A percentile compares a stretch with the other conserved stretches of the same genome.
Evolutionary conservation across 2,797 vertebrate species (phyloP).

Genomic region (Takifugu ocellatus): DNA sequence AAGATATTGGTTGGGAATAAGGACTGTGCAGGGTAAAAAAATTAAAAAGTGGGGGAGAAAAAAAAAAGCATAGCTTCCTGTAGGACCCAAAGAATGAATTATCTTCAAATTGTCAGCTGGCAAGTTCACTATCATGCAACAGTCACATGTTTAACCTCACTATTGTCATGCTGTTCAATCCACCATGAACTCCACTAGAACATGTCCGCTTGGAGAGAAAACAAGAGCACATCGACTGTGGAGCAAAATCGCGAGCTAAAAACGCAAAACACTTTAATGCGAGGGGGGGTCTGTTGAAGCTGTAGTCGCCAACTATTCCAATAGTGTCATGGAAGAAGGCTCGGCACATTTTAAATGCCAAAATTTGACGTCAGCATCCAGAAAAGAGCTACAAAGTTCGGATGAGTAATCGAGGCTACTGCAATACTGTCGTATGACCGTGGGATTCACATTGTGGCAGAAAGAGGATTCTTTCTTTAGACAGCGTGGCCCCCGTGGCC

Average conservation of each 20-base stretch:
- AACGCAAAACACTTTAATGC: slow-evolving; percentile 45
- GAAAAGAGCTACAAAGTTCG: slow-evolving; percentile 35
- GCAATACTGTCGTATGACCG: slow-evolving; percentile 79
- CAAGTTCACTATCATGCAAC: slow-evolving; percentile 70
- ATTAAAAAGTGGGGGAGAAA: slow-evolving; percentile 6
- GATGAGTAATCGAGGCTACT: slow-evolving; percentile 59
- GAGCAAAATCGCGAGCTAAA: slow-evolving; percentile 54
- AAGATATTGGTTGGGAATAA: slow-evolving; percentile 42
- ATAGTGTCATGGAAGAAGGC: slow-evolving; percentile 36
- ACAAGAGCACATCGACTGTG: slow-evolving; percentile 41
- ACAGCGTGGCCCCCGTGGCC: slow-evolving; percentile 52
- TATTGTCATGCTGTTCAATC: slow-evolving; percentile 68
- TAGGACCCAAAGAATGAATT: slow-evolving; percentile 12
- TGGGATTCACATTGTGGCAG: slow-evolving; percentile 78
- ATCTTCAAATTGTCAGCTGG: slow-evolving; percentile 27
- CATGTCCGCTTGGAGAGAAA: slow-evolving; percentile 27
- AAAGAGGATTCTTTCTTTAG: slow-evolving; percentile 51
- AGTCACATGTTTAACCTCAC: slow-evolving; percentile 62
- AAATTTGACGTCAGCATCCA: slow-evolving; percentile 43
- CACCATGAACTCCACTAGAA: slow-evolving; percentile 46
- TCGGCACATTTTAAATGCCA: slow-evolving; percentile 41
- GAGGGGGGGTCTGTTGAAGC: slow-evolving; percentile 21
- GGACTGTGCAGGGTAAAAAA: slow-evolving; percentile 37
- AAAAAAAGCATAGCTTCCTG: slow-evolving; percentile 8
- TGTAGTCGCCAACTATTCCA: slow-evolving; percentile 45